phyloP scores from a whole-genome alignment of 2,113 vertebrate genomes.

The Oreochromis spilurus region DNA sequence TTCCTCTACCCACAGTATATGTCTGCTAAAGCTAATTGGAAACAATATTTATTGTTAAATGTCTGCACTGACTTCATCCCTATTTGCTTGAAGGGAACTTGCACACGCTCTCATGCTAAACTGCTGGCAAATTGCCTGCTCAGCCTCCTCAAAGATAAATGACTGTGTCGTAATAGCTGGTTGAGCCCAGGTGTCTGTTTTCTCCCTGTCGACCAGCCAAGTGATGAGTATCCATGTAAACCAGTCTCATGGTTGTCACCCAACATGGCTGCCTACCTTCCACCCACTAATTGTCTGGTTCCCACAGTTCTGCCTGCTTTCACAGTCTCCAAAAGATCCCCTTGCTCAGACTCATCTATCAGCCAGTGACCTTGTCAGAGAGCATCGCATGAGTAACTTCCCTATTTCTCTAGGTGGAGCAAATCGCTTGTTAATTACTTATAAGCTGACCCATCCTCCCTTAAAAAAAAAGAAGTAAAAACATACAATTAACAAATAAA shows the following conservation, averaged over 20 bases:
- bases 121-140: conserved; percentile 44
- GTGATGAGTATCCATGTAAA: conserved; percentile 59
- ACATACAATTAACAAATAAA: conserved; percentile 41
- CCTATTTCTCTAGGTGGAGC: conserved; percentile 49
- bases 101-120: conserved; percentile 24
- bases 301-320: conserved; percentile 67
- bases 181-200: conserved; percentile 55
- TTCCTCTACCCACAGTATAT: neutral
- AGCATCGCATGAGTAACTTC: conserved; percentile 60
- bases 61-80: neutral
- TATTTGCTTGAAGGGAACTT: conserved; percentile 14
- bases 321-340: conserved; percentile 63
- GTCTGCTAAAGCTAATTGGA: neutral
- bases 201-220: conserved; percentile 57
- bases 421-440: conserved; percentile 67
- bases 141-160: conserved; percentile 59
- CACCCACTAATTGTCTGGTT: conserved; percentile 66
- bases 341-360: conserved; percentile 68
- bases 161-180: conserved; percentile 42
- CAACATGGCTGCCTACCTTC: conserved; percentile 63
- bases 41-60: neutral
- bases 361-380: conserved; percentile 72
- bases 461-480: neutral
- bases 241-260: conserved; percentile 57
- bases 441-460: conserved; percentile 21